Evolutionary conservation across 2,113 vertebrate genomes (phyloP).

Genomic region (Archocentrus centrarchus): DNA sequence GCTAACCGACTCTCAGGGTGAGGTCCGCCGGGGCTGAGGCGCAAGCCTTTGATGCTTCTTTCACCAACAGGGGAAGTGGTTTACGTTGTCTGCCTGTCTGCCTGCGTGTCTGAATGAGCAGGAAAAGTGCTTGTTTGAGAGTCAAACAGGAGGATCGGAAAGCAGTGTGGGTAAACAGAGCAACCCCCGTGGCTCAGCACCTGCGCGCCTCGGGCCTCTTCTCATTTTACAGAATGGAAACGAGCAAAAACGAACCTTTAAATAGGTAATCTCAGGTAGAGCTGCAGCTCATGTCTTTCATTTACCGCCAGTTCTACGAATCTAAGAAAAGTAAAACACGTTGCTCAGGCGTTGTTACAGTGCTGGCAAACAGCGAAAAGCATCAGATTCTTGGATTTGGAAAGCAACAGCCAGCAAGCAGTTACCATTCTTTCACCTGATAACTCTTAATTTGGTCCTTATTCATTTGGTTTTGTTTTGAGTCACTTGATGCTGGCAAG

Average conservation of each 20-base stretch:
- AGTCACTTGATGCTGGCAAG: neutral
- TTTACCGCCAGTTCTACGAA: neutral
- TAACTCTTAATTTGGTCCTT: neutral
- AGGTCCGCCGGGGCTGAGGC: constrained; percentile 21
- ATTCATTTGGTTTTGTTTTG: neutral
- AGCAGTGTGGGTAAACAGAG: constrained; percentile 24
- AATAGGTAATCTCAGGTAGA: neutral
- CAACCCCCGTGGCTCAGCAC: constrained; percentile 4
- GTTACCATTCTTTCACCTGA: neutral
- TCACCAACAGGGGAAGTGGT: constrained; percentile 52
- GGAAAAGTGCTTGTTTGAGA: constrained; percentile 49
- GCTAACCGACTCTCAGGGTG: constrained; percentile 33
- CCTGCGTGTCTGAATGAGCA: constrained; percentile 31
- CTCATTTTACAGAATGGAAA: constrained; percentile 2
- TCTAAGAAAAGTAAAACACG: too few relatives aligned
- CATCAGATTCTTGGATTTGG: neutral
- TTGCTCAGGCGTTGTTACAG: too few relatives aligned
- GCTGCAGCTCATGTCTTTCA: neutral
- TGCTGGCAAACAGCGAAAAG: neutral
- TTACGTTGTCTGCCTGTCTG: constrained; percentile 21
- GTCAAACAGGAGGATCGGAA: constrained; percentile 24
- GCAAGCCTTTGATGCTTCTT: constrained; percentile 54
- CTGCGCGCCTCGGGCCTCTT: constrained; percentile 22
- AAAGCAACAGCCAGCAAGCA: neutral
- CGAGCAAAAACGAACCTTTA: neutral